These are phyloP conservation scores for Drosophila erecta DNA, from an alignment of 1,140 invertebrate species.

Conservation along the genomic window DNA sequence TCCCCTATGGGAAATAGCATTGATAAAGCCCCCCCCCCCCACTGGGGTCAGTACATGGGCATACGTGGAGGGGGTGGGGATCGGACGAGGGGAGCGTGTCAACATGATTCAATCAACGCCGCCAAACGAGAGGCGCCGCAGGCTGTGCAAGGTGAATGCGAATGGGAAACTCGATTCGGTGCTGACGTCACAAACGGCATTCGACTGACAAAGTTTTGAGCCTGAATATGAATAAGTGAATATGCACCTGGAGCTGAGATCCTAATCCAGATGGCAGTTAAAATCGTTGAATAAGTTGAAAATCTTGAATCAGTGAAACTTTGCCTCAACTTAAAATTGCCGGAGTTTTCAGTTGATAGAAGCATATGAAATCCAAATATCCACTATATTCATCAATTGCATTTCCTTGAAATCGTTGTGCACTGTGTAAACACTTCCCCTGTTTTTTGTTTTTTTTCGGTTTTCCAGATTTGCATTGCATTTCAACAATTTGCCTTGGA, in stretches of 20 bases:
- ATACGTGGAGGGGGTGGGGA: background rate
- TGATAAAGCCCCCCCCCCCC: constrained; percentile 15
- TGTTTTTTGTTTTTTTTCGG: too few relatives aligned
- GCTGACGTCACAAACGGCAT: constrained; percentile 74
- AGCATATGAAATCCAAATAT: too few relatives aligned
- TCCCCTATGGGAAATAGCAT: constrained; percentile 16
- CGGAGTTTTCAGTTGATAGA: too few relatives aligned
- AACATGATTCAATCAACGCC: constrained; percentile 48
- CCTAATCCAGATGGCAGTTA: too few relatives aligned
- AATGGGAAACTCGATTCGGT: constrained; percentile 20
- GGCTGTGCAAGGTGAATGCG: constrained; percentile 29
- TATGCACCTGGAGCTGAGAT: background rate
- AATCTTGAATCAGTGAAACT: too few relatives aligned
- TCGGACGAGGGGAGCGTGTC: constrained; percentile 6
- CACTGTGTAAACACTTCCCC: background rate
- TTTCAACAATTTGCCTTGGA: constrained; percentile 1
- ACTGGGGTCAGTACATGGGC: background rate
- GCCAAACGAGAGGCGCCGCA: constrained; percentile 27
- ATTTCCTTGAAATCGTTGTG: background rate
- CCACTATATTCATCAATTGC: background rate
- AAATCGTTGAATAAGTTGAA: too few relatives aligned
- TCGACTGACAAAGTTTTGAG: constrained; percentile 42
- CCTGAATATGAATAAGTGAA: constrained; percentile 33
- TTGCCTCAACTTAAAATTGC: too few relatives aligned
- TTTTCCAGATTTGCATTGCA: background rate